Conservation (phyloP, 2,888 invertebrate genomes). For the Eugnorisma glareosa region DNA sequence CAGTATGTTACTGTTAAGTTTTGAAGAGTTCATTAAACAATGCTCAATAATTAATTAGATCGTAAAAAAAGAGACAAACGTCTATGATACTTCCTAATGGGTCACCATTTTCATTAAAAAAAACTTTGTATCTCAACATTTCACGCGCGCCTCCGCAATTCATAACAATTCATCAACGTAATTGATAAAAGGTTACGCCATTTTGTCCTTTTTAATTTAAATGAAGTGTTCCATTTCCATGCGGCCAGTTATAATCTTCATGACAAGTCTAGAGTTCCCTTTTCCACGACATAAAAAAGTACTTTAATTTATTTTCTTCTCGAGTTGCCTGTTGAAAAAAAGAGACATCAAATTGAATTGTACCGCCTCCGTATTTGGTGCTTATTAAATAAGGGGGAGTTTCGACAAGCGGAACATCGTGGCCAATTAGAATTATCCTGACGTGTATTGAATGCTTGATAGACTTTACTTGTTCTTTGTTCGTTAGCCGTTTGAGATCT, state of each 20-base stretch:
- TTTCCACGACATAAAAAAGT: slow-evolving; percentile 60
- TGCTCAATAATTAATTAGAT: not conserved
- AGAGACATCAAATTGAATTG: slow-evolving; percentile 59
- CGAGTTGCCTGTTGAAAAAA: slow-evolving; percentile 49
- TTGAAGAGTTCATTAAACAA: not conserved
- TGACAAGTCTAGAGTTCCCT: slow-evolving; percentile 49
- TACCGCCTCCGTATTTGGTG: slow-evolving; percentile 36
- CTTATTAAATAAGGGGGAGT: slow-evolving; percentile 60
- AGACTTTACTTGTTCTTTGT: slow-evolving; percentile 44
- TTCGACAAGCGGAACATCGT: slow-evolving; percentile 45
- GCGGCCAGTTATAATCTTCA: slow-evolving; percentile 53
- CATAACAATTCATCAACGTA: slow-evolving; percentile 45
- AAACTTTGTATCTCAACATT: not conserved
- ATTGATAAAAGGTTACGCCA: slow-evolving; percentile 34
- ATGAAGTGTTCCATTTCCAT: slow-evolving; percentile 54
- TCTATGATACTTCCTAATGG: not conserved
- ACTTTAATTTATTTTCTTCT: slow-evolving; percentile 60
- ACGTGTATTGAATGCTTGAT: slow-evolving; percentile 61
- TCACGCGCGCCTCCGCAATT: not conserved
- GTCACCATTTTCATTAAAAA: not conserved
- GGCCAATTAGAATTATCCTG: slow-evolving; percentile 61
- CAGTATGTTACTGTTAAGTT: not conserved
- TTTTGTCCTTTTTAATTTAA: slow-evolving; percentile 63
- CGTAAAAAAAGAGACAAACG: not conserved
- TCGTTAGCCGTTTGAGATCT: slow-evolving; percentile 37